phyloP scores from a whole-genome alignment of 2,888 invertebrate species.

The Drosophila eohydei region DNA sequence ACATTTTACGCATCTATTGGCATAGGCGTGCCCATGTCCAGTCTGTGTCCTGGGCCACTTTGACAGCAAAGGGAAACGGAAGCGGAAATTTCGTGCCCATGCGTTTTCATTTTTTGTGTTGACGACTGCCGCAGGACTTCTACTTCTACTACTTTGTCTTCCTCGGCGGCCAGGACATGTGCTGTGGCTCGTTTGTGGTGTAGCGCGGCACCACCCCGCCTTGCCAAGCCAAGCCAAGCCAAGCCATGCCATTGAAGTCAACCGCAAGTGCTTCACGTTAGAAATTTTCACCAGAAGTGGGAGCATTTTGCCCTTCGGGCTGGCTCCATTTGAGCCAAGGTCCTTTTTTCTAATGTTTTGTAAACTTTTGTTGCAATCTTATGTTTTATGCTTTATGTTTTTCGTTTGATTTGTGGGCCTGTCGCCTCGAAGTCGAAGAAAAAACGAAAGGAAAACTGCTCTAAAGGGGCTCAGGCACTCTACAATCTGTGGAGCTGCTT shows the following conservation, averaged over 20 bases:
- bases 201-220: background rate
- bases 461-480: conserved; percentile 2
- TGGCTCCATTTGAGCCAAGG: conserved; percentile 9
- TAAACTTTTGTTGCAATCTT: conserved; percentile 72
- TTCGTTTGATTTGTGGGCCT: conserved; percentile 63
- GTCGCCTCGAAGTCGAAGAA: conserved; percentile 15
- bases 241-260: conserved; percentile 32
- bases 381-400: conserved; percentile 5
- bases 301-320: conserved; percentile 8
- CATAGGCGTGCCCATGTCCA: conserved; percentile 36
- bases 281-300: conserved; percentile 14
- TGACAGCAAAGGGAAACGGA: conserved; percentile 76
- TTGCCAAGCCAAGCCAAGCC: background rate
- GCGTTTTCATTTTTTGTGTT: conserved; percentile 78
- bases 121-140: conserved; percentile 44
- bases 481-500: background rate
- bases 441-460: background rate
- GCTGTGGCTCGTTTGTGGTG: conserved; percentile 28
- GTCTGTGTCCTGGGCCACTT: conserved; percentile 44
- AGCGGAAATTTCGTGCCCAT: conserved; percentile 80
- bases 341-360: conserved; percentile 36
- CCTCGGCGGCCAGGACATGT: conserved; percentile 22
- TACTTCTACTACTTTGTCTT: background rate
- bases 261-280: conserved; percentile 42
- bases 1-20: conserved; percentile 71